A percentile compares a stretch with the other conserved stretches of the same genome.
phyloP scores from a whole-genome alignment of 2,888 invertebrate genomes.

The Lobophora halterata region DNA sequence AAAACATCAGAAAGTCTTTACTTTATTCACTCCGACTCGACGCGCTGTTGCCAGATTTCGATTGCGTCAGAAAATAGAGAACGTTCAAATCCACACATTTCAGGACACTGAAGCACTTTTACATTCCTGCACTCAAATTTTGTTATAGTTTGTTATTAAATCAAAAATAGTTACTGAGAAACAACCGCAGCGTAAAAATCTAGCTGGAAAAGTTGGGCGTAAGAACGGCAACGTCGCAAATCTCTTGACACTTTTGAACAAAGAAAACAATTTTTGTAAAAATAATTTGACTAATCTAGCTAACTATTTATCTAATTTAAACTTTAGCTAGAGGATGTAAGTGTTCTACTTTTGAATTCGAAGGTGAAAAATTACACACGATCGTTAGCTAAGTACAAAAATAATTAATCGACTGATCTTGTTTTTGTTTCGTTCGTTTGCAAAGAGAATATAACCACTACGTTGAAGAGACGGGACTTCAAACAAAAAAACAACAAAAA shows the following conservation, averaged over 20 bases:
- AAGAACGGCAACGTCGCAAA: slow-evolving; percentile 72
- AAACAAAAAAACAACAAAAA: too few relatives aligned
- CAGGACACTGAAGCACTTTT: slow-evolving; percentile 62
- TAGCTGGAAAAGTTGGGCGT: slow-evolving; percentile 38
- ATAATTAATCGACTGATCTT: slow-evolving; percentile 45
- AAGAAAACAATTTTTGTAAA: slow-evolving; percentile 39
- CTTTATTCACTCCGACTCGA: slow-evolving; percentile 60
- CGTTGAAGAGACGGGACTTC: too few relatives aligned
- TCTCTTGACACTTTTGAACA: slow-evolving; percentile 48
- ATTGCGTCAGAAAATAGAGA: slow-evolving; percentile 75
- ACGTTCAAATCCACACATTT: slow-evolving; percentile 71
- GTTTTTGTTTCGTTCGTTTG: slow-evolving; percentile 61
- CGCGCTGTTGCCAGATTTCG: slow-evolving; percentile 75
- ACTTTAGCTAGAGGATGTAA: slow-evolving; percentile 13
- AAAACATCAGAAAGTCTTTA: slow-evolving; percentile 59
- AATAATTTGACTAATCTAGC: neutral
- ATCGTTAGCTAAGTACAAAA: slow-evolving; percentile 41
- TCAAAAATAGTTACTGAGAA: slow-evolving; percentile 16
- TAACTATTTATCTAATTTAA: slow-evolving; percentile 7
- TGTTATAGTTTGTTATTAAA: slow-evolving; percentile 26
- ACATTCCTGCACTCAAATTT: slow-evolving; percentile 35
- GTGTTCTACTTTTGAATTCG: neutral
- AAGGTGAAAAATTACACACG: slow-evolving; percentile 18
- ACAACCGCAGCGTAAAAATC: slow-evolving; percentile 18
- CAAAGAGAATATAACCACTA: too few relatives aligned